Conservation (phyloP, 2,113 vertebrate genomes). For the Saccopteryx leptura region DNA sequence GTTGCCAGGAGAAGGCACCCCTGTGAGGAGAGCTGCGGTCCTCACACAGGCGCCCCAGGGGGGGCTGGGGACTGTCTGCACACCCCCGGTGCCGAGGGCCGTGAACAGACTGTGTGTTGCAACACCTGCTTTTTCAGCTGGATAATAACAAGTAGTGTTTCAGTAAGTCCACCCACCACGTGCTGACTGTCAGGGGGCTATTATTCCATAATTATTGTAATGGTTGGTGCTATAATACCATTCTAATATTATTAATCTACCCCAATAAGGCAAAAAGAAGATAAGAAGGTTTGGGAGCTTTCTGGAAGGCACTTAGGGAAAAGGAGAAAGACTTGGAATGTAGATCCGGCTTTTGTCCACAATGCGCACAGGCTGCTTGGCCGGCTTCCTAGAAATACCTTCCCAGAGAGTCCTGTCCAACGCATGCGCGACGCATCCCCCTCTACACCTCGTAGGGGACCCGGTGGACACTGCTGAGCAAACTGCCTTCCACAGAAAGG, state of each 20-base stretch:
- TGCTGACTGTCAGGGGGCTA: not conserved
- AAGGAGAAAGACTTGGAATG: not conserved
- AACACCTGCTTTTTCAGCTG: too few relatives aligned
- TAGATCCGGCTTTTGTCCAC: not conserved
- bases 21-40: not conserved
- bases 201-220: not conserved
- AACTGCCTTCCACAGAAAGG: fast-evolving
- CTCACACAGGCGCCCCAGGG: fast-evolving
- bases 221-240: not conserved
- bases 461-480: not conserved
- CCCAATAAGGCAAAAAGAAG: not conserved
- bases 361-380: fast-evolving
- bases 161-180: too few relatives aligned
- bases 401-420: not conserved
- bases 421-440: too few relatives aligned
- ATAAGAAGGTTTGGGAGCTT: not conserved
- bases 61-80: not conserved
- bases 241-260: not conserved
- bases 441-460: too few relatives aligned
- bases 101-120: fast-evolving
- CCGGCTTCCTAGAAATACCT: not conserved
- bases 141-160: fast-evolving
- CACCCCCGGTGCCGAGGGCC: fast-evolving
- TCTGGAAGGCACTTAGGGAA: not conserved
- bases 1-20: not conserved